phyloP scores from a whole-genome alignment of 2,797 vertebrate genomes.

The Semaprochilodus insignis region DNA sequence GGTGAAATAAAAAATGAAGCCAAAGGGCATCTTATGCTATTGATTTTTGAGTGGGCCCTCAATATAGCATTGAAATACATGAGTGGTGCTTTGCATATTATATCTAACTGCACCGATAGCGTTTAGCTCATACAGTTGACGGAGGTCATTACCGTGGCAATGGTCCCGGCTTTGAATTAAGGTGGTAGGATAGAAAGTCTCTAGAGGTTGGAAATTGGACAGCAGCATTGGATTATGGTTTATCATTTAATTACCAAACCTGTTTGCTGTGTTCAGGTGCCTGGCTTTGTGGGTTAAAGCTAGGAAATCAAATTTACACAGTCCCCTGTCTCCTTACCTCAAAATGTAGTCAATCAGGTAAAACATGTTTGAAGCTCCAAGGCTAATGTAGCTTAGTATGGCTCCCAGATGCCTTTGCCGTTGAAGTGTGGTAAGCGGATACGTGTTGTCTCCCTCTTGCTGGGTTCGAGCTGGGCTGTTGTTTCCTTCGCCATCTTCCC shows the following conservation, averaged over 20 bases:
- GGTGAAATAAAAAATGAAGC: slow-evolving; percentile 81
- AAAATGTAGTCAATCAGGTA: too few species aligned
- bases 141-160: slow-evolving; percentile 22
- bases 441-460: too few species aligned
- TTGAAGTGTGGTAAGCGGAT: too few species aligned
- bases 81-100: slow-evolving; percentile 73
- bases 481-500: too few species aligned
- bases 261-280: slow-evolving; percentile 17
- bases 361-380: too few species aligned
- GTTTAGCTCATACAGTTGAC: slow-evolving; percentile 62
- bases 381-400: too few species aligned
- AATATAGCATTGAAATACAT: slow-evolving; percentile 73
- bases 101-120: slow-evolving; percentile 67
- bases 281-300: too few species aligned
- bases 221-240: slow-evolving; percentile 15
- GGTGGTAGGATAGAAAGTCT: slow-evolving; percentile 9
- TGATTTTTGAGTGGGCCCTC: slow-evolving; percentile 71
- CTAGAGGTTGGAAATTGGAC: slow-evolving; percentile 6
- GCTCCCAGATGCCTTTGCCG: too few species aligned
- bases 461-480: too few species aligned
- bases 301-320: too few species aligned
- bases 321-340: too few species aligned
- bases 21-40: slow-evolving; percentile 76
- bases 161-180: slow-evolving; percentile 9
- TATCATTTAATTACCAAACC: slow-evolving; percentile 36